Conservation (phyloP, 1,140 invertebrate genomes). For the Leptopilina clavipes region DNA sequence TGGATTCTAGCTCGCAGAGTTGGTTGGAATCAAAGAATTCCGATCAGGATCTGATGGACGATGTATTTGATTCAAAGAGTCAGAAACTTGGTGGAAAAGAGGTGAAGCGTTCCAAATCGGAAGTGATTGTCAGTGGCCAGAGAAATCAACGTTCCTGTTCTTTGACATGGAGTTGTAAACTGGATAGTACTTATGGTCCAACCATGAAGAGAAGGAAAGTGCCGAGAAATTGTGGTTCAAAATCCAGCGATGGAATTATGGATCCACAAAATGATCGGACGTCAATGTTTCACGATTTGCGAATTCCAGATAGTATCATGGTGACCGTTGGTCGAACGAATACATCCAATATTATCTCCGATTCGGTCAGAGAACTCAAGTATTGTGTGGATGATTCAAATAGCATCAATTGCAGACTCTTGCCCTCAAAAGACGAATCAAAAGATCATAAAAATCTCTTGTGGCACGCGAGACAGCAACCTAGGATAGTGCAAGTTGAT, state of each 20-base stretch:
- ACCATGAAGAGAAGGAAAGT: constrained; percentile 82
- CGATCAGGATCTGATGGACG: constrained; percentile 79
- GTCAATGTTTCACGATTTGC: constrained; percentile 68
- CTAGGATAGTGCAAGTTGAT: constrained; percentile 77
- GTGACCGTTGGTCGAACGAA: constrained; percentile 69
- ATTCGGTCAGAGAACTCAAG: constrained; percentile 62
- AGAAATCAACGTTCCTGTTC: constrained; percentile 79
- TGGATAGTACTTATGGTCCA: constrained; percentile 77
- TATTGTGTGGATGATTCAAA: constrained; percentile 63
- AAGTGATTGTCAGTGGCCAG: constrained; percentile 74
- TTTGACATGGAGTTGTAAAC: constrained; percentile 81
- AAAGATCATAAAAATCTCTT: constrained; percentile 70
- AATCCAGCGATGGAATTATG: constrained; percentile 61
- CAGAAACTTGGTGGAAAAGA: constrained; percentile 72
- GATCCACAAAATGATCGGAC: constrained; percentile 63
- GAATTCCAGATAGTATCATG: constrained; percentile 73
- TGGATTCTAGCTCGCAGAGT: constrained; percentile 60
- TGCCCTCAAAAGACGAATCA: constrained; percentile 60
- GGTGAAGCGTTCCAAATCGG: constrained; percentile 79
- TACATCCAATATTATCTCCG: constrained; percentile 62
- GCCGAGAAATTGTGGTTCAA: constrained; percentile 62
- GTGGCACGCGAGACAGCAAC: constrained; percentile 70
- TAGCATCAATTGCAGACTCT: constrained; percentile 51
- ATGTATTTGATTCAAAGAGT: constrained; percentile 75
- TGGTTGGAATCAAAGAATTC: constrained; percentile 75